These are phyloP conservation scores for Nymphalis polychloros DNA, from an alignment of 2,888 invertebrate species.

Conservation along the genomic window DNA sequence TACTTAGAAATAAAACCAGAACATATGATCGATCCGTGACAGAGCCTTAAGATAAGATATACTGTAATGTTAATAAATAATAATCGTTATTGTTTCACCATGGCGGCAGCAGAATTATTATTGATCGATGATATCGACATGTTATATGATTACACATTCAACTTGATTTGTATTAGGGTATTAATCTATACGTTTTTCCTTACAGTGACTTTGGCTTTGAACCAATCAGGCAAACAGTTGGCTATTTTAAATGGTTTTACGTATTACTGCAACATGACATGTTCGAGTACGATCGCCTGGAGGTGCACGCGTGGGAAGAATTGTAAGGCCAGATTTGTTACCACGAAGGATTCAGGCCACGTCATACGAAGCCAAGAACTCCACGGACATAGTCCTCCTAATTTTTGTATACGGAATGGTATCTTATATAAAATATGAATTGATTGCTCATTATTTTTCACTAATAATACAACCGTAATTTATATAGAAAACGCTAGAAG, in stretches of 20 bases:
- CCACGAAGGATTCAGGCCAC: conserved; percentile 7
- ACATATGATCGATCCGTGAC: too few species aligned
- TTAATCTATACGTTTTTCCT: conserved; percentile 22
- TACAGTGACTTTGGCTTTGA: conserved; percentile 45
- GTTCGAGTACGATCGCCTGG: conserved; percentile 28
- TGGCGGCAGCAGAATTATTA: too few species aligned
- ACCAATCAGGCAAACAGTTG: conserved; percentile 45
- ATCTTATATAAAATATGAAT: conserved; percentile 26
- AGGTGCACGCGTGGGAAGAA: conserved; percentile 32
- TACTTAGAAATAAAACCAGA: too few species aligned
- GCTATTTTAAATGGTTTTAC: conserved; percentile 49
- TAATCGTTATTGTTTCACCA: too few species aligned
- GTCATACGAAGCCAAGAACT: conserved; percentile 28
- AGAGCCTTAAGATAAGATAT: too few species aligned
- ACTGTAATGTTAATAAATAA: too few species aligned
- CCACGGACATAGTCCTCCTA: conserved; percentile 45
- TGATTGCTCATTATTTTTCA: neutral
- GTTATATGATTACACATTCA: too few species aligned
- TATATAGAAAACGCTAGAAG: too few species aligned
- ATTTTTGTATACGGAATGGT: conserved; percentile 36
- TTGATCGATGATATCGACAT: too few species aligned
- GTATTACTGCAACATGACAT: conserved; percentile 43
- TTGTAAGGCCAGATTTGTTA: conserved; percentile 33
- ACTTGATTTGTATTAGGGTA: neutral
- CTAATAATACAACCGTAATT: too few species aligned